phyloP scores from a whole-genome alignment of 2,888 invertebrate genomes.

The Melanophora roralis region DNA sequence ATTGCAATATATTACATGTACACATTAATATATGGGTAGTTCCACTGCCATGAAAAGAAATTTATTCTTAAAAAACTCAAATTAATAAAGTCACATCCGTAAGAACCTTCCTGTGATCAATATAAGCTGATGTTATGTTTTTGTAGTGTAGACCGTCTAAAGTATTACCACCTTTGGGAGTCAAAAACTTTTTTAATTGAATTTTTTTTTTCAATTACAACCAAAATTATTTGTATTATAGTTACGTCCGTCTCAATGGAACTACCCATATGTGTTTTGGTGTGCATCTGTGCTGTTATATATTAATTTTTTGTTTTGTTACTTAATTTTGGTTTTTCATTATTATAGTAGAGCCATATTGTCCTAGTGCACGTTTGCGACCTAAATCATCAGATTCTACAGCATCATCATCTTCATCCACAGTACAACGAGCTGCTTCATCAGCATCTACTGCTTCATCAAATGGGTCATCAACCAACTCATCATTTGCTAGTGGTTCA shows the following conservation, averaged over 20 bases:
- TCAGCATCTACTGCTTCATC: conserved; percentile 54
- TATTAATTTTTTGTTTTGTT: conserved; percentile 3
- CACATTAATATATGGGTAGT: no score
- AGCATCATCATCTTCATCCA: conserved; percentile 56
- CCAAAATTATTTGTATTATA: no score
- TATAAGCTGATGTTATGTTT: no score
- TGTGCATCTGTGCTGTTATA: neutral
- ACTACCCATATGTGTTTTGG: neutral
- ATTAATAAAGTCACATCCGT: no score
- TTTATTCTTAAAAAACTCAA: no score
- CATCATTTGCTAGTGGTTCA: conserved; percentile 64
- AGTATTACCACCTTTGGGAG: no score
- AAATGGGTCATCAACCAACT: conserved; percentile 52
- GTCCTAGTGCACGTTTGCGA: conserved; percentile 69
- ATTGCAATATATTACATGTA: neutral
- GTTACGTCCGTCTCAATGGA: neutral
- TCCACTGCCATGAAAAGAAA: no score
- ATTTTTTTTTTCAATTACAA: no score
- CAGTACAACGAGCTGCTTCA: conserved; percentile 57
- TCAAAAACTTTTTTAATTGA: no score
- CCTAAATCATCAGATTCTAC: conserved; percentile 69
- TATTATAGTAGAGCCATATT: conserved; percentile 63
- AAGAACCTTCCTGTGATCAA: no score
- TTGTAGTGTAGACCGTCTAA: no score
- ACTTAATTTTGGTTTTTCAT: neutral